Percentiles rank a stretch among this genome's conserved stretches.
Conservation (phyloP, 2,888 invertebrate species). For the Calliscelio sp. region DNA sequence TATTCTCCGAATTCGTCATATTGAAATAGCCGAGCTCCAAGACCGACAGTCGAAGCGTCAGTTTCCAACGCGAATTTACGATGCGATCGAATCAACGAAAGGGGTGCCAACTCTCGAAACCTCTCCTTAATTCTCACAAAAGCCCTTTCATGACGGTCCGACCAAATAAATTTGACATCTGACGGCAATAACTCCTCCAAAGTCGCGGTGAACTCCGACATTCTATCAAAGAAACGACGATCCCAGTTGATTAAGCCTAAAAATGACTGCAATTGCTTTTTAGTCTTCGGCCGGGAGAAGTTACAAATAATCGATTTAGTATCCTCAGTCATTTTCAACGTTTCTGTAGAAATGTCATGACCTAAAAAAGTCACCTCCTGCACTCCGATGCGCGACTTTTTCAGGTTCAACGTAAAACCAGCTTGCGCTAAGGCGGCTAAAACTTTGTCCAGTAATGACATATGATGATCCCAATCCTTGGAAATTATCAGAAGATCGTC, state of each 20-base stretch:
- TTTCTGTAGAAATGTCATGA: neutral
- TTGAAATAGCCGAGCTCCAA: constrained; percentile 31
- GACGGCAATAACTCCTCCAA: neutral
- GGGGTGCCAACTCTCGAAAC: too few species aligned
- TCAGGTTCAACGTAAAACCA: neutral
- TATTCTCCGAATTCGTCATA: constrained; percentile 22
- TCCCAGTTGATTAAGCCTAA: constrained; percentile 9
- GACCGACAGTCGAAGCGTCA: constrained; percentile 7
- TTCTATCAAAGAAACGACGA: neutral
- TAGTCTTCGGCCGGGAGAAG: neutral
- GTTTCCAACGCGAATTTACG: constrained; percentile 16
- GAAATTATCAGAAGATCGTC: neutral
- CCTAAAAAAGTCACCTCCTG: neutral
- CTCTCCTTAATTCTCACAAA: neutral
- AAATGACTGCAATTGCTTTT: constrained; percentile 1
- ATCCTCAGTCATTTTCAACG: neutral
- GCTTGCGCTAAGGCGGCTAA: neutral
- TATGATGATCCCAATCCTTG: neutral
- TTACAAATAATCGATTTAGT: neutral
- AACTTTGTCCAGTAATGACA: neutral
- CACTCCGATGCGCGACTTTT: neutral
- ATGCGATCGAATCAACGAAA: neutral
- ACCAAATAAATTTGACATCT: neutral
- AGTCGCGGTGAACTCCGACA: neutral
- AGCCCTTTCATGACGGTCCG: neutral